Evolutionary conservation across 2,113 vertebrate genomes (phyloP), one percentile per base, ranked within the genome.

Genomic region (Entelurus aequoreus): DNA sequence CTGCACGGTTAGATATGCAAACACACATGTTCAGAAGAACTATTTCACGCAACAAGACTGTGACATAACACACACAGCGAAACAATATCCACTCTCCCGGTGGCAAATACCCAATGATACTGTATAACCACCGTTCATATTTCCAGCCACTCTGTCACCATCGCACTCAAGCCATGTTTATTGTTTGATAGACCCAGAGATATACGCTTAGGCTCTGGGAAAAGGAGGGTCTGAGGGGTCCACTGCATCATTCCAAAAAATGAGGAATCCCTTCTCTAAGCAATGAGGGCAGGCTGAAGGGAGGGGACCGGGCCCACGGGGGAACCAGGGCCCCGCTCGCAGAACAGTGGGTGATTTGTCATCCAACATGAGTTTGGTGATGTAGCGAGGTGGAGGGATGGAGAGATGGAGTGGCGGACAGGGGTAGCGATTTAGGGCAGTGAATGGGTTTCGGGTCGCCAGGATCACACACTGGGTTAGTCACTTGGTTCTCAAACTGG

Each of bases 401-500:
- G 8, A 49, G 60, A 15, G 44, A 16, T 14, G 37, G 52, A 35
- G 75, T 51, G 77, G 50, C 28, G 60, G 74, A 61, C 67, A 55
- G 74, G 78, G 73, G 67, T 68, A 73, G 63, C 73, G 54, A 84
- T 80, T 85, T 80, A 81, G 79, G 72, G 76, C 78, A 77, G 75
- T 79, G 83, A 86, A 86, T 52, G 74, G 82, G 86, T 84, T 86
- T 72, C 48, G 78, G 88, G 86, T 91, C 86, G 89, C 19, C 72
- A 81, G 75, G 68, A 82, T 81, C 62, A 60, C 84, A 89, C 87
- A 91, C 86, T 82, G 79, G 72, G 72, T 80, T 78, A 89, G 88
- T 90, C 85, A 85, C 75, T 84, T 63, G 74, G 75, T 70, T 74
- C 74, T 65, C 57, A 53, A 71, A 71, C 79, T 70, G 63, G 72